phyloP scores from a whole-genome alignment of 2,797 vertebrate species.

The Nannoperca australis region DNA sequence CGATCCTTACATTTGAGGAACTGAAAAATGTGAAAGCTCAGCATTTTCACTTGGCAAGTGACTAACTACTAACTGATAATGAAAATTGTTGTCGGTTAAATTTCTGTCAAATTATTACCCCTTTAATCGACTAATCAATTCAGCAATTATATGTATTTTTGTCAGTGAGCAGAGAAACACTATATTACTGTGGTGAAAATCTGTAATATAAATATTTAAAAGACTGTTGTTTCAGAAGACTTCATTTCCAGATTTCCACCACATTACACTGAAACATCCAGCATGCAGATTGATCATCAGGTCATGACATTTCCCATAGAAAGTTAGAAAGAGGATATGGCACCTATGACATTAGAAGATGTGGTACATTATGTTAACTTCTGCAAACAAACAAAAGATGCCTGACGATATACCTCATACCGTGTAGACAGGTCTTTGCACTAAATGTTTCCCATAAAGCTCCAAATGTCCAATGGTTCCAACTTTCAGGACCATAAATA shows the following conservation, averaged over 20 bases:
- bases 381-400: conserved; percentile 12
- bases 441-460: neutral
- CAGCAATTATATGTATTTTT: rapidly evolving
- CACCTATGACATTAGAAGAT: neutral
- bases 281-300: neutral
- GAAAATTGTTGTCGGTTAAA: neutral
- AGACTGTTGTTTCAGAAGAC: no score
- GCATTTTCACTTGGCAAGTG: neutral
- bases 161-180: neutral
- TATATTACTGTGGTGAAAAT: no score
- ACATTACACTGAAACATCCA: neutral
- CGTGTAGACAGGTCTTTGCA: neutral
- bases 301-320: neutral
- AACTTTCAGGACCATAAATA: neutral
- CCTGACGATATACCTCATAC: neutral
- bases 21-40: neutral
- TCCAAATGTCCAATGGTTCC: neutral
- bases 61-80: neutral
- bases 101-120: neutral
- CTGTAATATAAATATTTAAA: no score
- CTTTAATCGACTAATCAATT: neutral
- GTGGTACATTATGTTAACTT: neutral
- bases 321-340: neutral
- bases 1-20: conserved; percentile 20
- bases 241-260: no score